phyloP scores from a whole-genome alignment of 2,797 vertebrate species.

The Hydrolagus colliei region DNA sequence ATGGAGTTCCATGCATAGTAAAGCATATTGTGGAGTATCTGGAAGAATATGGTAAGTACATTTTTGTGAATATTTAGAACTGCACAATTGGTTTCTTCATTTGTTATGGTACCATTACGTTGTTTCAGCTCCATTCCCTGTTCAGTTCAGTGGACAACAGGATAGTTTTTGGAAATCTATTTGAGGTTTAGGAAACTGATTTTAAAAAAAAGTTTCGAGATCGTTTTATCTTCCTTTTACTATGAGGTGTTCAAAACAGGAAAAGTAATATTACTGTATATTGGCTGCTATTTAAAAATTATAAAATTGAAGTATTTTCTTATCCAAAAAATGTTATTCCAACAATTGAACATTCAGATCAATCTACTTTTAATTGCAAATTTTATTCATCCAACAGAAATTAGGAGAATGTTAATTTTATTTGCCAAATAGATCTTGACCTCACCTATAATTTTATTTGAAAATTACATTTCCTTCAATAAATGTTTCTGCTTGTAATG shows the following conservation, averaged over 20 bases:
- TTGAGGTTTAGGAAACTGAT: not conserved
- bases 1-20: slow-evolving; percentile 88
- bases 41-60: slow-evolving; percentile 86
- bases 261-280: not conserved
- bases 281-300: not conserved
- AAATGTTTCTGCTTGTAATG: too few relatives aligned
- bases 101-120: not conserved
- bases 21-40: slow-evolving; percentile 94
- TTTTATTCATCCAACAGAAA: too few relatives aligned
- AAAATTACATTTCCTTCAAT: too few relatives aligned
- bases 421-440: too few relatives aligned
- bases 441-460: too few relatives aligned
- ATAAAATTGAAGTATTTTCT: not conserved
- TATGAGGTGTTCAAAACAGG: not conserved
- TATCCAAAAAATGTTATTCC: not conserved
- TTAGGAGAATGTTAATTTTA: too few relatives aligned
- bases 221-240: not conserved
- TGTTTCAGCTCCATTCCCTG: not conserved
- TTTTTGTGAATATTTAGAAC: slow-evolving; percentile 28
- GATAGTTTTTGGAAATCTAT: not conserved
- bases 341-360: not conserved
- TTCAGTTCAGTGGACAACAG: not conserved
- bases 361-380: too few relatives aligned
- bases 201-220: too few relatives aligned
- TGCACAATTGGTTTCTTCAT: not conserved